Evolutionary conservation across 1,140 invertebrate genomes (phyloP).

Genomic region (Papilio polyxenes): DNA sequence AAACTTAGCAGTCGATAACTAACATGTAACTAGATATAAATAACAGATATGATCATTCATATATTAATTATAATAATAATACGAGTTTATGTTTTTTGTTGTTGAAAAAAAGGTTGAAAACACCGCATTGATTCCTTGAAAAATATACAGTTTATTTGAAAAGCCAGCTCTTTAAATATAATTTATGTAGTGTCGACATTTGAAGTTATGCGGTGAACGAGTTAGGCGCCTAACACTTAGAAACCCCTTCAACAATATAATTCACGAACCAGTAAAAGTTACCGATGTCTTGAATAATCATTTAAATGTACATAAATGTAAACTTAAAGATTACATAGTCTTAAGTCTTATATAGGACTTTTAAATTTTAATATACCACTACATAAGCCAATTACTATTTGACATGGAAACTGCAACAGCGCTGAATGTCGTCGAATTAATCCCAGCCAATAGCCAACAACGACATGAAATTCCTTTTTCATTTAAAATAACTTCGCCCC

Average conservation of each 20-base stretch:
- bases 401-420: background rate
- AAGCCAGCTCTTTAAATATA: background rate
- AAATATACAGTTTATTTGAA: no score
- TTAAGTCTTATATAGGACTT: background rate
- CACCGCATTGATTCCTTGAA: no score
- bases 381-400: background rate
- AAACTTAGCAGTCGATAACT: no score
- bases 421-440: slow-evolving; percentile 3
- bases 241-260: background rate
- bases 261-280: slow-evolving; percentile 11
- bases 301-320: background rate
- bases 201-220: background rate
- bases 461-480: background rate
- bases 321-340: background rate
- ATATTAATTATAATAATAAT: no score
- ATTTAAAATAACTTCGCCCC: background rate
- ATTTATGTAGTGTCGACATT: background rate
- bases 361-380: background rate
- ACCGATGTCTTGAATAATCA: background rate
- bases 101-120: no score
- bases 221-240: background rate
- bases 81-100: no score
- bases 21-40: no score
- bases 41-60: no score
- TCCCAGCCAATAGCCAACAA: background rate